Conservation (phyloP, 2,113 vertebrate genomes). For the Otolemur garnettii region DNA sequence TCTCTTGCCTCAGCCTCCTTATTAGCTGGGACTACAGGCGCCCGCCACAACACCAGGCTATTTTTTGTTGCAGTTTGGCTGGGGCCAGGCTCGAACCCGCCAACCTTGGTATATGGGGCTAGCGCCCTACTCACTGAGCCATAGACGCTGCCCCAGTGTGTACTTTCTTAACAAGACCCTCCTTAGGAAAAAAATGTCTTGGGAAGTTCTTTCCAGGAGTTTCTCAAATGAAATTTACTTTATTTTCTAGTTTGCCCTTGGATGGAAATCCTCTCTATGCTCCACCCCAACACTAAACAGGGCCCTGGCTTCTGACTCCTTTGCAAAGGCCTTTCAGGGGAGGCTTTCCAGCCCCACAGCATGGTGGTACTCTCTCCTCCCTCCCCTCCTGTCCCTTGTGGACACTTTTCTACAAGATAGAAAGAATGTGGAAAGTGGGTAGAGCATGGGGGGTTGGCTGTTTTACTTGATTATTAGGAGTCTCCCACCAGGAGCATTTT, state of each 20-base stretch:
- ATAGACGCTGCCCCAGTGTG: too few relatives aligned
- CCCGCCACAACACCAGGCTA: too few relatives aligned
- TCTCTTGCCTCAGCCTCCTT: too few relatives aligned
- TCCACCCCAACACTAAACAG: background rate
- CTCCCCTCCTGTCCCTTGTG: background rate
- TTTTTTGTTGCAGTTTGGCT: too few relatives aligned
- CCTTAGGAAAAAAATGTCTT: slow-evolving; percentile 4
- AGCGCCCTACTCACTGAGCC: too few relatives aligned
- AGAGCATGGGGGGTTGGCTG: background rate
- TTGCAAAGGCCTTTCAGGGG: background rate
- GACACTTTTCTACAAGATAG: background rate
- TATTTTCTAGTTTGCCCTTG: background rate
- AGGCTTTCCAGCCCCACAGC: background rate
- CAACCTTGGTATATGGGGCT: too few relatives aligned
- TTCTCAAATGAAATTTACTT: slow-evolving; percentile 20
- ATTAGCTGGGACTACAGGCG: too few relatives aligned
- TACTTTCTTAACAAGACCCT: background rate
- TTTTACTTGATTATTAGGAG: background rate
- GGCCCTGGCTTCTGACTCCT: background rate
- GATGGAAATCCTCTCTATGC: background rate
- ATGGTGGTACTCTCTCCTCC: background rate
- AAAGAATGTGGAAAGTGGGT: background rate
- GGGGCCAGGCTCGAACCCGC: too few relatives aligned
- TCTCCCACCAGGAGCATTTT: background rate
- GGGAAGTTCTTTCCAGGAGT: background rate